A percentile compares a stretch with the other conserved stretches of the same genome.
These are phyloP conservation scores for Serrognathus titanus DNA, from an alignment of 2,888 invertebrate genomes.

Conservation along the genomic window DNA sequence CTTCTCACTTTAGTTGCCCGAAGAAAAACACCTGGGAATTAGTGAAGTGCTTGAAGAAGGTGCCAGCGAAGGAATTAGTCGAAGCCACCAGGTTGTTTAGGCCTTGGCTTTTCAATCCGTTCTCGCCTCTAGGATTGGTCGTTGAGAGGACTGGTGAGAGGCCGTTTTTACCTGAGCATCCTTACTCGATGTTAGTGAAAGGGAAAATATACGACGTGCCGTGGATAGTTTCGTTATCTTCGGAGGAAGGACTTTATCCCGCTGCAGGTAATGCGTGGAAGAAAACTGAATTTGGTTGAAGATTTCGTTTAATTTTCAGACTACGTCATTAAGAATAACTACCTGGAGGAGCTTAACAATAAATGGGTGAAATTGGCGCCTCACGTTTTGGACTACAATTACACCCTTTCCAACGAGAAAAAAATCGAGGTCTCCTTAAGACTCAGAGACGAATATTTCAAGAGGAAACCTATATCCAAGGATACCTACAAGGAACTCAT, in stretches of 20 bases:
- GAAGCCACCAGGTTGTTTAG: constrained; percentile 40
- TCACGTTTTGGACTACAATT: constrained; percentile 60
- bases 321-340: constrained; percentile 35
- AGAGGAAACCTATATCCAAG: constrained; percentile 47
- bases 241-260: constrained; percentile 68
- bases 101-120: constrained; percentile 49
- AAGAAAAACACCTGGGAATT: constrained; percentile 51
- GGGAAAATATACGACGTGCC: constrained; percentile 61
- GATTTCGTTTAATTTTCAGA: constrained; percentile 26
- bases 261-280: constrained; percentile 52
- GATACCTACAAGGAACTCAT: constrained; percentile 23
- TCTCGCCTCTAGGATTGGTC: constrained; percentile 66
- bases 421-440: constrained; percentile 51
- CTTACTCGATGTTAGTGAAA: constrained; percentile 55
- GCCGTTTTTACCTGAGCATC: constrained; percentile 59
- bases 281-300: no score
- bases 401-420: constrained; percentile 50
- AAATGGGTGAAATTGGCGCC: constrained; percentile 62
- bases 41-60: constrained; percentile 58
- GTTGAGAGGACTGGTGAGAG: constrained; percentile 48
- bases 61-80: constrained; percentile 58
- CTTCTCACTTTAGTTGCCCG: constrained; percentile 59
- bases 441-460: constrained; percentile 58
- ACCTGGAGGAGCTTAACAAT: constrained; percentile 50
- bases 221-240: constrained; percentile 61